Percentiles rank a stretch among this genome's conserved stretches.
These are phyloP conservation scores for Toxostoma redivivum DNA, from an alignment of 2,113 vertebrate species.

Conservation along the genomic window DNA sequence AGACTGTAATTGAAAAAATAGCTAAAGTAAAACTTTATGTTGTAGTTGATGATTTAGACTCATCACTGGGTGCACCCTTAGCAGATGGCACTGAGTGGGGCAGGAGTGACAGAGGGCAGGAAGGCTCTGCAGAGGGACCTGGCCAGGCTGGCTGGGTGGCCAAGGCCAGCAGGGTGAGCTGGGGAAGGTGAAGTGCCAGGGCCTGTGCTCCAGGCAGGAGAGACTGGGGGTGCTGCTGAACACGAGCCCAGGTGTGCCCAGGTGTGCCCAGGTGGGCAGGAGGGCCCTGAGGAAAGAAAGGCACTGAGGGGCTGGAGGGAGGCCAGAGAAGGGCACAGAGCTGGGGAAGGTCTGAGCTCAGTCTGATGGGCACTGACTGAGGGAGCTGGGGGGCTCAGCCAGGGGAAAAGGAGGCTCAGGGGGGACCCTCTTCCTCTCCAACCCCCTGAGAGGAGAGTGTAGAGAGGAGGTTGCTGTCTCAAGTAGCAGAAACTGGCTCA, in stretches of 20 bases:
- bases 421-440: neutral
- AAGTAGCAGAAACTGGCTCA: neutral
- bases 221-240: no score
- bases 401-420: neutral
- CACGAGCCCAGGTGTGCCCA: neutral
- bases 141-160: neutral
- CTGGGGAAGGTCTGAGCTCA: neutral
- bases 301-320: neutral
- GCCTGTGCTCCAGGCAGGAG: neutral
- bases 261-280: neutral
- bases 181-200: rapidly evolving
- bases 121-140: neutral
- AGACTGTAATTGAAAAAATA: neutral
- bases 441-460: neutral
- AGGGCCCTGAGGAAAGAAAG: neutral
- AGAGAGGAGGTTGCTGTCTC: neutral
- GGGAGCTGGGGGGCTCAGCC: neutral
- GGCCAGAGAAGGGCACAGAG: neutral
- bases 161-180: rapidly evolving
- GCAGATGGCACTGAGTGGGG: rapidly evolving
- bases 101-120: neutral
- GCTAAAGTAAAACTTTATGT: neutral
- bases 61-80: neutral
- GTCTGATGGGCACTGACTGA: neutral
- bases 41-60: neutral